phyloP scores from a whole-genome alignment of 2,888 invertebrate genomes.

The Sacculina carcini region DNA sequence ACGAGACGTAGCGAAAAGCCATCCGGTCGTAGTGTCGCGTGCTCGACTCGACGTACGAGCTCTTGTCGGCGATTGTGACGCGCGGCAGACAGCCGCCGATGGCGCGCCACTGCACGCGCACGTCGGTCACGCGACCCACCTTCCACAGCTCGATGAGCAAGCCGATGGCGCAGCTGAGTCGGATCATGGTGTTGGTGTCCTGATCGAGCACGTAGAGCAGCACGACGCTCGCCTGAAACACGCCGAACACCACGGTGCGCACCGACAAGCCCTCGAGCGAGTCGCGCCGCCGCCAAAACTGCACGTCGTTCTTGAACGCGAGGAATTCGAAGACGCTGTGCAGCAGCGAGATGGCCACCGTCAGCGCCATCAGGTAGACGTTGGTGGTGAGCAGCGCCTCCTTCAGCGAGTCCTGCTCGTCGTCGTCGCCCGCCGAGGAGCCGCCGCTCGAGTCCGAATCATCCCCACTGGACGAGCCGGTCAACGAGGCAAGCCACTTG shows the following conservation, averaged over 20 bases:
- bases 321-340: constrained; percentile 94
- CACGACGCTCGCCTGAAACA: constrained; percentile 86
- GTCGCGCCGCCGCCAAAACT: constrained; percentile 96
- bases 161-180: constrained; percentile 79
- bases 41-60: constrained; percentile 79
- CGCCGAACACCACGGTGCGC: constrained; percentile 89
- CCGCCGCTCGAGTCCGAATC: too few relatives aligned
- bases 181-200: constrained; percentile 87
- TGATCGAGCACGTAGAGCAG: constrained; percentile 90
- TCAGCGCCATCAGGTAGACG: constrained; percentile 72
- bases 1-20: constrained; percentile 84
- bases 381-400: constrained; percentile 90
- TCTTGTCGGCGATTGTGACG: constrained; percentile 64
- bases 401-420: constrained; percentile 51
- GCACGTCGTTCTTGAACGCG: constrained; percentile 99
- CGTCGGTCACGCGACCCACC: constrained; percentile 51
- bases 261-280: constrained; percentile 92
- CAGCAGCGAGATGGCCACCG: constrained; percentile 68
- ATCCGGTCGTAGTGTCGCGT: constrained; percentile 80
- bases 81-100: constrained; percentile 36
- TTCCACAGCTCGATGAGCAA: constrained; percentile 96
- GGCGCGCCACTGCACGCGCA: too few relatives aligned
- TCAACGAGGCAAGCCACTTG: constrained; percentile 30
- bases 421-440: constrained; percentile 7
- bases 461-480: neutral